phyloP scores from a whole-genome alignment of 2,797 vertebrate species.

The Naso thynnoides region DNA sequence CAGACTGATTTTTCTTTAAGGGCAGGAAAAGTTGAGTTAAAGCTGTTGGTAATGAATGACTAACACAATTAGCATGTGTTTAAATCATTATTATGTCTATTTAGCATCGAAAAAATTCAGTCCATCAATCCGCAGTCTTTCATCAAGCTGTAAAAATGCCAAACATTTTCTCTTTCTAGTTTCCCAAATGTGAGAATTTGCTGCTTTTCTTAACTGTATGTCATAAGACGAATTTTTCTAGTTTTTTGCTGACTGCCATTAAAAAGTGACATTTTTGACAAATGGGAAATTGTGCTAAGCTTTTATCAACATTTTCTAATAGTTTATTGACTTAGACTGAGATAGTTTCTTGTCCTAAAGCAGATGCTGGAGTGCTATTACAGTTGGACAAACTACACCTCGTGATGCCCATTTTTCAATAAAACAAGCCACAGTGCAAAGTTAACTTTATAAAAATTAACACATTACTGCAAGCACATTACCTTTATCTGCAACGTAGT shows the following conservation, averaged over 20 bases:
- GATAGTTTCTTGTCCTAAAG: neutral
- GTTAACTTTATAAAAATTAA: neutral
- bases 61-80: too few relatives aligned
- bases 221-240: too few relatives aligned
- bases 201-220: neutral
- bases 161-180: neutral
- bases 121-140: neutral
- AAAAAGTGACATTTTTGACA: too few relatives aligned
- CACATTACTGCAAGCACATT: too few relatives aligned
- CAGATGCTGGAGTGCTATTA: constrained; percentile 4
- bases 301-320: too few relatives aligned
- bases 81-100: too few relatives aligned
- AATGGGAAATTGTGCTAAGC: too few relatives aligned
- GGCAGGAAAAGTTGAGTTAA: neutral
- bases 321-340: too few relatives aligned
- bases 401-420: neutral
- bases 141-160: neutral
- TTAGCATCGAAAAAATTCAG: too few relatives aligned
- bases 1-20: neutral
- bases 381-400: neutral
- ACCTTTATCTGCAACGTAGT: too few relatives aligned
- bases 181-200: neutral
- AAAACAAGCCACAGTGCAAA: neutral
- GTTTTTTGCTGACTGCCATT: too few relatives aligned
- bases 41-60: neutral